These are phyloP conservation scores for Bradypodion ventrale DNA, from an alignment of 2,797 vertebrate species.

Conservation along the genomic window DNA sequence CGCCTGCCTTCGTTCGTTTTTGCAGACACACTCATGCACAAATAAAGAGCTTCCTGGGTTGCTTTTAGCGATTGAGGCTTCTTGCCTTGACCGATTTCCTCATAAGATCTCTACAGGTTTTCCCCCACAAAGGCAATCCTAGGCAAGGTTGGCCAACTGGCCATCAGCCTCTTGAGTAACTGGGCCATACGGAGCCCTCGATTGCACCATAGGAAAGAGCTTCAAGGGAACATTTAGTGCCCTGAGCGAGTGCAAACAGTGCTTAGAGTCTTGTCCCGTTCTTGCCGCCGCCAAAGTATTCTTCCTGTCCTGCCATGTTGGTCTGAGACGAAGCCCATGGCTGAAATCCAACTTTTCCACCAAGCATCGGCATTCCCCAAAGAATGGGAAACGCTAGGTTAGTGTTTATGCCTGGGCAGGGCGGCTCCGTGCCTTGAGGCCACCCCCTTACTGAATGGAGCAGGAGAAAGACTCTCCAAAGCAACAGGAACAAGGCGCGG, in stretches of 20 bases:
- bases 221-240: background rate
- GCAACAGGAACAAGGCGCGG: slow-evolving; percentile 82
- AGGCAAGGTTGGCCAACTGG: background rate
- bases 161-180: background rate
- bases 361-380: slow-evolving; percentile 2
- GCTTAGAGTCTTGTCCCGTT: background rate
- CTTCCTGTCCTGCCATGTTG: background rate
- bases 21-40: no score
- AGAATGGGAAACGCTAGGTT: slow-evolving; percentile 43
- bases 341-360: background rate
- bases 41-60: background rate
- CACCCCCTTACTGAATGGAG: slow-evolving; percentile 79
- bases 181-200: background rate
- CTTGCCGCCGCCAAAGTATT: fast-evolving
- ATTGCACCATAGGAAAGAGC: slow-evolving; percentile 9
- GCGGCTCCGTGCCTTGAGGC: fast-evolving
- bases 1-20: background rate
- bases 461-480: slow-evolving; percentile 80
- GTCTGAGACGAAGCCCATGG: fast-evolving
- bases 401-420: slow-evolving; percentile 27
- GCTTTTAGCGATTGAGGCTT: background rate
- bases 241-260: fast-evolving
- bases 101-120: background rate
- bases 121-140: background rate
- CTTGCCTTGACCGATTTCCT: background rate